phyloP scores from a whole-genome alignment of 2,888 invertebrate species.

The Caenorhabditis panamensis region DNA sequence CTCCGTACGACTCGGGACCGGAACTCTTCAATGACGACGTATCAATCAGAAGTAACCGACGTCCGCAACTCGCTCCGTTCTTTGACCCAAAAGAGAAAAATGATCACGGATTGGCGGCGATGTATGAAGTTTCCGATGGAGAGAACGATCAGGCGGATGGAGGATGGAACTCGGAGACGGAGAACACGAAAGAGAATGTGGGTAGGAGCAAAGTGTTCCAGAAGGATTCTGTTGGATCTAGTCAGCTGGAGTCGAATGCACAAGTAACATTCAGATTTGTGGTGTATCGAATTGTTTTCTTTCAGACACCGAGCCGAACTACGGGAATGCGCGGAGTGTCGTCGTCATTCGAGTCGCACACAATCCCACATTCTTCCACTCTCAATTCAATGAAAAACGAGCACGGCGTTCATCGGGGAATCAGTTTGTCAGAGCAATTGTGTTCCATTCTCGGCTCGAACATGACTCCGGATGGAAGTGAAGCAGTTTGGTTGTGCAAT shows the following conservation, averaged over 20 bases:
- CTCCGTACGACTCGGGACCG: conserved; percentile 59
- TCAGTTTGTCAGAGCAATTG: conserved; percentile 48
- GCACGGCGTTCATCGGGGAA: conserved; percentile 47
- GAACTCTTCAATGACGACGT: conserved; percentile 73
- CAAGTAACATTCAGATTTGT: background rate
- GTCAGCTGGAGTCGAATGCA: conserved; percentile 14
- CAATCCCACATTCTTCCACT: conserved; percentile 45
- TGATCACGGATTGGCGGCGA: conserved; percentile 38
- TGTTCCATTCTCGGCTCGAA: conserved; percentile 42
- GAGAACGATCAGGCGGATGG: conserved; percentile 49
- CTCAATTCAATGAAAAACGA: conserved; percentile 48
- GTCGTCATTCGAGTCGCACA: conserved; percentile 44
- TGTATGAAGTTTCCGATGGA: conserved; percentile 52
- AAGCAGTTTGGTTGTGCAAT: conserved; percentile 59
- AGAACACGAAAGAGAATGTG: conserved; percentile 47
- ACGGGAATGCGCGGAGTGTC: conserved; percentile 28
- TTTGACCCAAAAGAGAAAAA: conserved; percentile 63
- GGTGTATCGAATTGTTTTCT: background rate
- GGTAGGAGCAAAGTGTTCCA: conserved; percentile 23
- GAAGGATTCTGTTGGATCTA: conserved; percentile 49
- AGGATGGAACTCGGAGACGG: conserved; percentile 58
- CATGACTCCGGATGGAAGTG: conserved; percentile 37
- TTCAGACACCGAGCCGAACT: conserved; percentile 26
- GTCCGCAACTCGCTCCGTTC: conserved; percentile 76
- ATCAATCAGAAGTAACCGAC: conserved; percentile 76